These are phyloP conservation scores for Anastrepha obliqua DNA, from an alignment of 1,140 invertebrate genomes.

Conservation along the genomic window DNA sequence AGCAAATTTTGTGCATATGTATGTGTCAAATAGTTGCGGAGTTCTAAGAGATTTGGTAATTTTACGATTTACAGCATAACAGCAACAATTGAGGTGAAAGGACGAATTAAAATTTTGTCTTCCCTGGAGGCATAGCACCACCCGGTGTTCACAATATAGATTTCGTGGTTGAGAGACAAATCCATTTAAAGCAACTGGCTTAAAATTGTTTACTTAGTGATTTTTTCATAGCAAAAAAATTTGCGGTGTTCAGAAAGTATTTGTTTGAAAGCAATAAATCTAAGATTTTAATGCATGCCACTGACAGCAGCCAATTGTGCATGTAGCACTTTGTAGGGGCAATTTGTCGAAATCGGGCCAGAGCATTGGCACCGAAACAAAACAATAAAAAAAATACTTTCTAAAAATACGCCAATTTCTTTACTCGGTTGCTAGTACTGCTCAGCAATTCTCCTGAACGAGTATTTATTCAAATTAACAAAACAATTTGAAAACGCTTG, in stretches of 20 bases:
- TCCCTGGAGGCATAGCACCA: too few species aligned
- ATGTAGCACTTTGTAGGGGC: neutral
- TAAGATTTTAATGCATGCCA: neutral
- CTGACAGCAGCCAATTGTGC: neutral
- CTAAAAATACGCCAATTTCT: neutral
- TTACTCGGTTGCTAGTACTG: neutral
- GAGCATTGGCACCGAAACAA: neutral
- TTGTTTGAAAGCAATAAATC: conserved; percentile 4
- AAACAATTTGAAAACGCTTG: neutral
- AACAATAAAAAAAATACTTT: conserved; percentile 1
- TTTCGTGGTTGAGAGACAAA: neutral
- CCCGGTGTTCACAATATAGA: too few species aligned
- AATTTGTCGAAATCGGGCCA: neutral
- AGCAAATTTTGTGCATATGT: too few species aligned
- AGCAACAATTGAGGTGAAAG: too few species aligned
- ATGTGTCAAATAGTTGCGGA: too few species aligned
- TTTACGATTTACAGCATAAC: too few species aligned
- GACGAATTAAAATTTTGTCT: too few species aligned
- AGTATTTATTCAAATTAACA: neutral
- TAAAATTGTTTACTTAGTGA: neutral
- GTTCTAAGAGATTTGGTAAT: too few species aligned
- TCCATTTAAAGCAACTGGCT: conserved; percentile 26
- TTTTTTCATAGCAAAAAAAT: neutral
- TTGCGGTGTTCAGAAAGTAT: neutral
- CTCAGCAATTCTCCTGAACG: neutral